Base-by-base conservation (phyloP, 53 echinoderm and acorn worm genomes). In the Pentamera pediparva region DNA sequence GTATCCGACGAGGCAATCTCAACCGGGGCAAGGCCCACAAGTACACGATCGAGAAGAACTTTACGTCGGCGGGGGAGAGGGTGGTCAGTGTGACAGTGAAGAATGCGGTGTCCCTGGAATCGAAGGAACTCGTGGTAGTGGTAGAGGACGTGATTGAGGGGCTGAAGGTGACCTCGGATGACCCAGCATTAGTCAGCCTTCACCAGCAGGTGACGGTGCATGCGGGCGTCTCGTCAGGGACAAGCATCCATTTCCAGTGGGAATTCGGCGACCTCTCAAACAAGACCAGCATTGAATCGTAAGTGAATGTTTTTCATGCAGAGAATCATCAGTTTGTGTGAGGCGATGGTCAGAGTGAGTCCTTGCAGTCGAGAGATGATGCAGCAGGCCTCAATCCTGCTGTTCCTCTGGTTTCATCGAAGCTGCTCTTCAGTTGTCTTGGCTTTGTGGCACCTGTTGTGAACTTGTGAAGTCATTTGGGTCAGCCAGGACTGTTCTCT, bases 131-230 rank as follows among this genome's bases (percentile, higher is more conserved):
- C 0, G 76, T 89, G 8, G 81, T 82, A 5, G 32, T 70, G 35
- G 89, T 98, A 15, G 98, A 98, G 59, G 91, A 98, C 63, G 63
- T 67, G 34, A 88, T 96, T 10, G 69, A 85, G 0, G 98, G 91
- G 13, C 78, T 98, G 22, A 63, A 39, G 15, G 59, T 98, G 13
- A 52, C 75, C 13, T 82, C 85, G 0, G 61, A 78, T 31, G 74
- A 81, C 60, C 39, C 65, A 3, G 71, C 81, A 59, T 50, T 96
- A 21, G 77, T 98, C 24, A 53, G 84, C 29, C 81, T 70, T 28
- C 75, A 72, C 5, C 76, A 76, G 4, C 47, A 74, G 32, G 81
- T 89, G 6, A 69, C 74, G 4, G 39, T 92, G 41, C 48, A 51
- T 22, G 91, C 98, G 4, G 70, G 77, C 2, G 83, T 92, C 26